Conservation (phyloP, 2,888 invertebrate species). For the Drosophila mettleri region DNA sequence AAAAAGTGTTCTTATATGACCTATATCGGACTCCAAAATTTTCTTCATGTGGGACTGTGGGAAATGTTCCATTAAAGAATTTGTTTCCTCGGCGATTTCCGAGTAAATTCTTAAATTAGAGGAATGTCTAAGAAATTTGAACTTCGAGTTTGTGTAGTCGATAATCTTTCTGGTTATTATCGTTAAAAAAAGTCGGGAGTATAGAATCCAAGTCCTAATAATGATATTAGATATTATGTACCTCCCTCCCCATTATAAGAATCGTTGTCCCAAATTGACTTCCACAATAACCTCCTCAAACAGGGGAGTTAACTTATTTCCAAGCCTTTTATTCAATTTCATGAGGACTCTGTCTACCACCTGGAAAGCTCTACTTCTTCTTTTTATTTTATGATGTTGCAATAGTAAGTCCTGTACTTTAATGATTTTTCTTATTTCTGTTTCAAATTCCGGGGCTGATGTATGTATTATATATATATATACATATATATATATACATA, state of each 20-base stretch:
- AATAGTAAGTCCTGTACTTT: background rate
- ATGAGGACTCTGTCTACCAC: background rate
- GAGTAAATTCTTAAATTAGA: background rate
- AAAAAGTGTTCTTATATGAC: too few relatives aligned
- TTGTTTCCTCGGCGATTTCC: background rate
- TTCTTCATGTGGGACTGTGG: background rate
- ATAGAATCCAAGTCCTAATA: background rate
- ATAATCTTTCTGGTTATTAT: background rate
- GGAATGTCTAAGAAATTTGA: background rate
- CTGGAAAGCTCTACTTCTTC: background rate
- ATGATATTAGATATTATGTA: background rate
- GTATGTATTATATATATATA: background rate
- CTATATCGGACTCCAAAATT: too few relatives aligned
- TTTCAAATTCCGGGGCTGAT: background rate
- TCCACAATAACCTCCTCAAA: background rate
- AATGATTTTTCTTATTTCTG: background rate
- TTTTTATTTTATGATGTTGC: background rate
- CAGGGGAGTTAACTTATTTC: background rate
- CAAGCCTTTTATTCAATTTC: background rate
- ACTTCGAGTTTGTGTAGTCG: background rate
- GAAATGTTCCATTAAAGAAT: too few relatives aligned
- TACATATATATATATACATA: too few relatives aligned
- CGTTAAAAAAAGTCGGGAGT: background rate
- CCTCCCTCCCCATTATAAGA: background rate
- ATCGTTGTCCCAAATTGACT: slow-evolving; percentile 1